phyloP scores from a whole-genome alignment of 2,113 vertebrate genomes.

The Polyodon spathula region DNA sequence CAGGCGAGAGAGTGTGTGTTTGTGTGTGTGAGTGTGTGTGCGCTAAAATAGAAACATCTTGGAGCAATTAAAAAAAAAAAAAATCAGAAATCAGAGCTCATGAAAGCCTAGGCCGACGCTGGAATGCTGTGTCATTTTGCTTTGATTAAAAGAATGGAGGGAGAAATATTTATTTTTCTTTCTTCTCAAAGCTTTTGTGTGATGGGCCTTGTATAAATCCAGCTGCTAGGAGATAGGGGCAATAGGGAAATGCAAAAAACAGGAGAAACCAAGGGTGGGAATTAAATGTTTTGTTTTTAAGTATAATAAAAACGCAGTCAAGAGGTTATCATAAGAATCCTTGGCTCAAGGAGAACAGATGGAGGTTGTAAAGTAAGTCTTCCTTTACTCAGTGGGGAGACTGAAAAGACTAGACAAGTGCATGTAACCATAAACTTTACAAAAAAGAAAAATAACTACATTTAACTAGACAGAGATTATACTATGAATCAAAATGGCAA shows the following conservation, averaged over 20 bases:
- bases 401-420: background rate
- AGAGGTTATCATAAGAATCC: too few relatives aligned
- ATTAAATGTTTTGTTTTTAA: too few relatives aligned
- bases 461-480: too few relatives aligned
- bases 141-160: constrained; percentile 28
- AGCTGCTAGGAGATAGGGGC: background rate
- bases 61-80: constrained; percentile 14
- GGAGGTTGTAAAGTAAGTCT: constrained; percentile 4
- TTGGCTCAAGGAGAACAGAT: too few relatives aligned
- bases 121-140: constrained; percentile 33
- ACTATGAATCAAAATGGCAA: too few relatives aligned
- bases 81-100: constrained; percentile 19
- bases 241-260: background rate
- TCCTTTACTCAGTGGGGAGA: background rate
- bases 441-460: too few relatives aligned
- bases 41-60: constrained; percentile 14
- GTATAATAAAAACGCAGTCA: too few relatives aligned
- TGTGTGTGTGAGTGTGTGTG: background rate
- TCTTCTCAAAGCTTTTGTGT: constrained; percentile 7
- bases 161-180: constrained; percentile 10
- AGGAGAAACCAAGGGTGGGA: background rate
- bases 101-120: constrained; percentile 20
- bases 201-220: background rate
- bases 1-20: background rate
- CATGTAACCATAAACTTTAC: too few relatives aligned